Base-by-base conservation (phyloP, 2,888 invertebrate species). In the Synergus itoensis region DNA sequence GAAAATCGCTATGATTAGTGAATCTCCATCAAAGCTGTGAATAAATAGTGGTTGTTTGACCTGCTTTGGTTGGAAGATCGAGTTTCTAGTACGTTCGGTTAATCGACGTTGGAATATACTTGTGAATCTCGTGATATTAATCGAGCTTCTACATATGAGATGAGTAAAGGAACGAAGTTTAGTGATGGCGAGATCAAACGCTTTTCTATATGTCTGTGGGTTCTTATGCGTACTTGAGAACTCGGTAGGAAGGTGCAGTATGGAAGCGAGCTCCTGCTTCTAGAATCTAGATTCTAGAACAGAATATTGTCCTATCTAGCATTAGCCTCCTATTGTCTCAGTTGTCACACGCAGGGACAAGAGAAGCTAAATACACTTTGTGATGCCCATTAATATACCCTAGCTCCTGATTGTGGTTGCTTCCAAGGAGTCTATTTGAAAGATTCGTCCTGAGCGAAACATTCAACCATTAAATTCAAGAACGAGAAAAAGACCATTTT, bases 291-390 rank as follows among this genome's bases (percentile, higher is more conserved):
- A 57, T 36, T 73, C 73, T n/a, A 12, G 53, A 73, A 57, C n/a
- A 73, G 73, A 73, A 73, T 73, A 73, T 53, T 73, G 73, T 73
- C 48, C 73, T 57, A 73, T 73, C 53, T 36, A 2, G 53, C 73
- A 73, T 73, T 53, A 73, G 53, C 53, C 36, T 16, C 53, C 73
- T 53, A 73, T 73, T 73, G 73, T 73, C 53, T 73, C 53, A 73
- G 53, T 73, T 73, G 73, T 73, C 73, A 73, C 73, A 73, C 36
- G 73, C 73, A 73, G 73, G 48, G 53, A 57, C 73, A 73, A 73
- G 73, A 53, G 73, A 73, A 53, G 73, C 73, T 73, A 40, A 73
- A 73, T 73, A 73, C 53, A 73, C 73, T 73, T 73, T 73, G 53
- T 73, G 73, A 73, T 73, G 73, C 40, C 69, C 73, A 36, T 73